Conservation (phyloP, 2,113 vertebrate genomes). For the Hippotragus niger region DNA sequence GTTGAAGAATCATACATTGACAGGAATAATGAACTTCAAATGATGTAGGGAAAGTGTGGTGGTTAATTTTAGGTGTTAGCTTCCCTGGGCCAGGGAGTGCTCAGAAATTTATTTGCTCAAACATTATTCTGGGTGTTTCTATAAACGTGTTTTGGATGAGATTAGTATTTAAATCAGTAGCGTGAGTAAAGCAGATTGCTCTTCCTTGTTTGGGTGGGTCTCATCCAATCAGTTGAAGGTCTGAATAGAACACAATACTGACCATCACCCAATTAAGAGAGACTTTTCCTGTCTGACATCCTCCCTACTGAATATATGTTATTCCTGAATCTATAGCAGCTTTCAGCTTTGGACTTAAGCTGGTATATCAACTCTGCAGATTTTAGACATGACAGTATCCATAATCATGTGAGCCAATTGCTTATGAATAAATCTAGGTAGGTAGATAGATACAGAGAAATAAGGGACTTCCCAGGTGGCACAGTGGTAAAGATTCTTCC, state of each 20-base stretch:
- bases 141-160: neutral
- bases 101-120: neutral
- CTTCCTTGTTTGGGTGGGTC: neutral
- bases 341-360: neutral
- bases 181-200: neutral
- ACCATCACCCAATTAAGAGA: neutral
- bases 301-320: neutral
- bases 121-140: neutral
- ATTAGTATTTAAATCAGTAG: neutral
- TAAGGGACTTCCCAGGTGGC: neutral
- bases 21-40: neutral
- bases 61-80: neutral
- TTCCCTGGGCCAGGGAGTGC: neutral
- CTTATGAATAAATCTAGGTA: neutral
- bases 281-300: neutral
- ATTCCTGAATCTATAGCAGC: neutral
- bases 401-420: neutral
- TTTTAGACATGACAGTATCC: neutral
- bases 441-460: neutral
- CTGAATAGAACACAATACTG: neutral
- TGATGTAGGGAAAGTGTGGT: neutral
- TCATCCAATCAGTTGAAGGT: neutral
- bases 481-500: neutral
- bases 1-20: neutral
- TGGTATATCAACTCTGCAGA: neutral